Percentiles rank a stretch among this genome's conserved stretches.
Conservation (phyloP, 2,797 vertebrate species). For the Echiichthys vipera region DNA sequence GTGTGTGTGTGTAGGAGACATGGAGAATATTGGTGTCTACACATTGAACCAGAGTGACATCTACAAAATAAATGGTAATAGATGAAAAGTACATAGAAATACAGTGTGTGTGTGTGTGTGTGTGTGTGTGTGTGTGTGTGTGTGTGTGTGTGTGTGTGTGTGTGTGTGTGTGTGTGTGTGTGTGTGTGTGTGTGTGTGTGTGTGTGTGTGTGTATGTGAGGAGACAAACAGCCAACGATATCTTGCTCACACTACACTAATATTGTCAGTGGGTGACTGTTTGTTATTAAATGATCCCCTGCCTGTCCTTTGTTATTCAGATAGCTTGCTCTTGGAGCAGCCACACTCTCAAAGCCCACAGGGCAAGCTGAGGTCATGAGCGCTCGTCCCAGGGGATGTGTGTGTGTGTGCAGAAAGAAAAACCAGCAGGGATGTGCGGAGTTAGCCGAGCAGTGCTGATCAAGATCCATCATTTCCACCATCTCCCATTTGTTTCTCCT, state of each 20-base stretch:
- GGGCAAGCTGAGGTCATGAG: constrained; percentile 74
- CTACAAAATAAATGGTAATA: not conserved
- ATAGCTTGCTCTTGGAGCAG: constrained; percentile 65
- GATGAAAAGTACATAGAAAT: not conserved
- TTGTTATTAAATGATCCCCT: constrained; percentile 53
- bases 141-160: no score
- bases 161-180: no score
- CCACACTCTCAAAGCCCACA: constrained; percentile 70
- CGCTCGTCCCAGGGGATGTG: constrained; percentile 49
- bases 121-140: no score
- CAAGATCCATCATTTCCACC: constrained; percentile 52
- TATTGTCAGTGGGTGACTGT: constrained; percentile 42
- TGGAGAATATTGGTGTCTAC: no score
- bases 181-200: not conserved
- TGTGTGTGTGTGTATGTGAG: not conserved
- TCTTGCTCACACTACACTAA: not conserved
- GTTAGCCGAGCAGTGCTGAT: constrained; percentile 47
- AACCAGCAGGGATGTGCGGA: constrained; percentile 43
- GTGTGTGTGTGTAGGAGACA: not conserved
- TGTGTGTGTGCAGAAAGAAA: constrained; percentile 27
- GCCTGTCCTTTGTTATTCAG: constrained; percentile 73
- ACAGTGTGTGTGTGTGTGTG: no score
- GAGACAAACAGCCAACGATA: not conserved
- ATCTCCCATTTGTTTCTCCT: constrained; percentile 55
- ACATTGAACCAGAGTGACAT: not conserved